Percentiles rank a stretch among this genome's conserved stretches.
phyloP scores from a whole-genome alignment of 2,888 invertebrate genomes.

The Matsumyia berberina region DNA sequence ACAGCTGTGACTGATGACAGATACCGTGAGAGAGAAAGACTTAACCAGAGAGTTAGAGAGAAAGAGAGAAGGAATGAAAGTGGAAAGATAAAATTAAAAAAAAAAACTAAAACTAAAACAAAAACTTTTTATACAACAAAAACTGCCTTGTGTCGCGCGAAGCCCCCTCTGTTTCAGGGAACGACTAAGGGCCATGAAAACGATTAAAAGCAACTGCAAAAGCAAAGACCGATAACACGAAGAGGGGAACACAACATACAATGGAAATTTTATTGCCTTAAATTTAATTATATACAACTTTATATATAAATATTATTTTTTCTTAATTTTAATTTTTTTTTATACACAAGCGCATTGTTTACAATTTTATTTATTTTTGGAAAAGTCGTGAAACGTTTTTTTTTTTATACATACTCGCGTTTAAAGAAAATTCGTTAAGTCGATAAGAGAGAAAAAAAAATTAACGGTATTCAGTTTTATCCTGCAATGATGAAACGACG shows the following conservation, averaged over 20 bases:
- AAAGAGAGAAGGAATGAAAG: background rate
- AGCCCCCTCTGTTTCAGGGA: background rate
- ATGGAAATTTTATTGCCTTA: conserved; percentile 55
- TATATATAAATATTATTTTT: conserved; percentile 17
- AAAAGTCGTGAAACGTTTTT: conserved; percentile 24
- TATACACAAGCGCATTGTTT: conserved; percentile 32
- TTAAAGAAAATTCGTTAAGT: conserved; percentile 76
- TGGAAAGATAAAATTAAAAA: no score
- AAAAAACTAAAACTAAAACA: background rate
- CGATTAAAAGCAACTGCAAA: conserved; percentile 14
- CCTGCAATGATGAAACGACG: conserved; percentile 88
- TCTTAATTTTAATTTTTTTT: conserved; percentile 24
- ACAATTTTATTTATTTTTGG: conserved; percentile 36
- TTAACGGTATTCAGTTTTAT: conserved; percentile 53
- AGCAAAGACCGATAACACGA: conserved; percentile 34
- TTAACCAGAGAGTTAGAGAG: conserved; percentile 7
- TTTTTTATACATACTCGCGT: conserved; percentile 26
- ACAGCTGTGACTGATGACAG: conserved; percentile 57
- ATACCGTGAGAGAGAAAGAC: conserved; percentile 15
- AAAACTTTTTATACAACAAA: background rate
- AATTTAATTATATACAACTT: conserved; percentile 41
- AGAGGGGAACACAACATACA: conserved; percentile 27
- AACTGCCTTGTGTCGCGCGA: conserved; percentile 39
- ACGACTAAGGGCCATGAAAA: conserved; percentile 22
- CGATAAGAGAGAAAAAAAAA: conserved; percentile 67